phyloP scores from a whole-genome alignment of 2,113 vertebrate species.

The Narcine bancroftii region DNA sequence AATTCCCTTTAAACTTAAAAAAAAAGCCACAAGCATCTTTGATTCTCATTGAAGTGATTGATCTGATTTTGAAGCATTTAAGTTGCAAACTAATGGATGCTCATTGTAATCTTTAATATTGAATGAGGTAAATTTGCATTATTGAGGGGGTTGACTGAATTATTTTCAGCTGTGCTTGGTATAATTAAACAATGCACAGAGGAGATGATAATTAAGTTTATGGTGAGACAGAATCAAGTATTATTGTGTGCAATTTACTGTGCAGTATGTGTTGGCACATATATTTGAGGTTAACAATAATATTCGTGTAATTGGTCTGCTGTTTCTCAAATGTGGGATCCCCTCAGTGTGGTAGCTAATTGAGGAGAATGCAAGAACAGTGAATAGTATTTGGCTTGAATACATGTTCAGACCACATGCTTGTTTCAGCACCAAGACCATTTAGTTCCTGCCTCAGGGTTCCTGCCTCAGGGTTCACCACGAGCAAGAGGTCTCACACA shows the following conservation, averaged over 20 bases:
- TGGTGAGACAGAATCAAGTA: not conserved
- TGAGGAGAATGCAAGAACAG: not conserved
- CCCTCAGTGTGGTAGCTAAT: not conserved
- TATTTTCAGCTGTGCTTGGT: not conserved
- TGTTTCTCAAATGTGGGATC: not conserved
- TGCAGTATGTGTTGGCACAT: no score
- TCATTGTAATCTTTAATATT: not conserved
- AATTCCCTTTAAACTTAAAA: not conserved
- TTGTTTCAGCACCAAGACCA: no score
- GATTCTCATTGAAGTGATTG: not conserved
- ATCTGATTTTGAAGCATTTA: not conserved
- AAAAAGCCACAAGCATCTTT: not conserved
- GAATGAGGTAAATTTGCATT: slow-evolving; percentile 14
- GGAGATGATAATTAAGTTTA: not conserved
- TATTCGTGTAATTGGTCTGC: not conserved
- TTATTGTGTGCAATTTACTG: not conserved
- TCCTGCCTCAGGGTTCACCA: no score
- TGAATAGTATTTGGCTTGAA: not conserved
- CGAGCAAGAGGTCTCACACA: no score
- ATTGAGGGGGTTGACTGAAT: not conserved
- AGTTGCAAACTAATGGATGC: not conserved
- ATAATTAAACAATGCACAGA: not conserved
- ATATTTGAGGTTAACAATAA: not conserved
- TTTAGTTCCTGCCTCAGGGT: no score
- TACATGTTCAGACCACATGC: no score